phyloP scores from a whole-genome alignment of 1,140 invertebrate genomes.

The Drosophila nebulosa region DNA sequence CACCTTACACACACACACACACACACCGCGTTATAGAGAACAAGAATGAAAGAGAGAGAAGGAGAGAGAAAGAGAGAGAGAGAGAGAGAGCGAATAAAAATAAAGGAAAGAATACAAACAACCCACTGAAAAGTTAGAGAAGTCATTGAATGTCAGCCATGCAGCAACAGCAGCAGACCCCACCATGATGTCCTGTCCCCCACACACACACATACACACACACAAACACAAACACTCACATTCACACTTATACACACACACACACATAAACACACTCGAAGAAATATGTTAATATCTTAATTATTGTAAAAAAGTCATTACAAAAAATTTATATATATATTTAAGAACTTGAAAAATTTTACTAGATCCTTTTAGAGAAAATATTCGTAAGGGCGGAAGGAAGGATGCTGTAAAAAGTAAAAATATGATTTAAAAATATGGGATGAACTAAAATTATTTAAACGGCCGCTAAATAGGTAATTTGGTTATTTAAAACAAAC shows the following conservation, averaged over 20 bases:
- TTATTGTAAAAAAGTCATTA: too few species aligned
- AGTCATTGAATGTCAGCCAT: constrained; percentile 79
- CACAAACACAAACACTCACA: background rate
- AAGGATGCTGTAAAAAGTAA: too few species aligned
- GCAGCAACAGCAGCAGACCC: constrained; percentile 41
- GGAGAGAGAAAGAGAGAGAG: background rate
- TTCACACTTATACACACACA: background rate
- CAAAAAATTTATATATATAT: too few species aligned
- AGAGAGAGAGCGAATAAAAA: background rate
- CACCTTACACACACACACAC: constrained; percentile 12
- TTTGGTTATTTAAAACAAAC: too few species aligned
- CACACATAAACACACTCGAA: too few species aligned
- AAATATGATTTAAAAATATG: too few species aligned
- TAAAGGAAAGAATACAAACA: constrained; percentile 48
- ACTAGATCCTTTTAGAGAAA: too few species aligned
- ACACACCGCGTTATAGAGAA: background rate
- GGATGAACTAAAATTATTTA: too few species aligned
- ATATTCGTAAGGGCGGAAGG: too few species aligned
- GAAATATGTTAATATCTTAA: too few species aligned
- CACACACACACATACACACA: background rate
- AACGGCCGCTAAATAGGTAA: too few species aligned
- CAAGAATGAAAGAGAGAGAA: background rate
- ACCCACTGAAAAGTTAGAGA: constrained; percentile 73
- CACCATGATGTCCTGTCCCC: background rate
- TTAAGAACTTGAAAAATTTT: too few species aligned